A percentile compares a stretch with the other conserved stretches of the same genome.
phyloP scores from a whole-genome alignment of 2,113 vertebrate genomes.

The Gila orcuttii region DNA sequence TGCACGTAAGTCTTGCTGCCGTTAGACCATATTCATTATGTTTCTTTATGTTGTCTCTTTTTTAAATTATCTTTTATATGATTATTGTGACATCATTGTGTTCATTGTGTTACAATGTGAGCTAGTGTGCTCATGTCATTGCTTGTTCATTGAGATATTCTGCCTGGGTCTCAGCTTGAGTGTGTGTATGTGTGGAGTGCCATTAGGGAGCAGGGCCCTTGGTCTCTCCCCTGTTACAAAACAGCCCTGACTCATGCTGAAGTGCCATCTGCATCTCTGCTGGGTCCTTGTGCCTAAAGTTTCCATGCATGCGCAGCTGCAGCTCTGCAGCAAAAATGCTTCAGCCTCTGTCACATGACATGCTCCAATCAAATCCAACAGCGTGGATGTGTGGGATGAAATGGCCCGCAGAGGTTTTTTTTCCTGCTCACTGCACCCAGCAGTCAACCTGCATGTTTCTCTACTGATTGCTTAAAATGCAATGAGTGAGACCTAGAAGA shows the following conservation, averaged over 20 bases:
- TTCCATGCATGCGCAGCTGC: conserved; percentile 19
- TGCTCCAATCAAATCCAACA: conserved; percentile 42
- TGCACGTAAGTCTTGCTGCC: not conserved
- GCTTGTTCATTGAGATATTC: conserved; percentile 9
- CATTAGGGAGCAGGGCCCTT: conserved; percentile 53
- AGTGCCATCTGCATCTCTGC: conserved; percentile 51
- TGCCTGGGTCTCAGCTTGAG: not conserved
- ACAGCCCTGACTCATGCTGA: conserved; percentile 70
- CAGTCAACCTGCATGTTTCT: conserved; percentile 19
- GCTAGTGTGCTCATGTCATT: not conserved
- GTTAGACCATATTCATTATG: not conserved
- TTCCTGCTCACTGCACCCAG: conserved; percentile 44
- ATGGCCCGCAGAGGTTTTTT: conserved; percentile 40
- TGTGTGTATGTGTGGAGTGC: conserved; percentile 16
- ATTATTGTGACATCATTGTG: not conserved
- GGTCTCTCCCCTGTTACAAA: conserved; percentile 65
- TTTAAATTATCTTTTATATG: not conserved
- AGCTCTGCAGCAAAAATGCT: conserved; percentile 34
- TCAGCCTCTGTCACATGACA: conserved; percentile 44
- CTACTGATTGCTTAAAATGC: conserved; percentile 10
- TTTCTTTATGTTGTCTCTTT: conserved; percentile 2
- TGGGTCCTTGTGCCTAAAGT: conserved; percentile 53
- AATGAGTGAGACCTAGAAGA: not conserved
- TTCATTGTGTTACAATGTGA: not conserved
- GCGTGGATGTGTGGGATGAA: conserved; percentile 45